Percentiles rank a stretch among this genome's conserved stretches.
These are phyloP conservation scores for Syrista parreyssii DNA, from an alignment of 2,888 invertebrate species.

Conservation along the genomic window DNA sequence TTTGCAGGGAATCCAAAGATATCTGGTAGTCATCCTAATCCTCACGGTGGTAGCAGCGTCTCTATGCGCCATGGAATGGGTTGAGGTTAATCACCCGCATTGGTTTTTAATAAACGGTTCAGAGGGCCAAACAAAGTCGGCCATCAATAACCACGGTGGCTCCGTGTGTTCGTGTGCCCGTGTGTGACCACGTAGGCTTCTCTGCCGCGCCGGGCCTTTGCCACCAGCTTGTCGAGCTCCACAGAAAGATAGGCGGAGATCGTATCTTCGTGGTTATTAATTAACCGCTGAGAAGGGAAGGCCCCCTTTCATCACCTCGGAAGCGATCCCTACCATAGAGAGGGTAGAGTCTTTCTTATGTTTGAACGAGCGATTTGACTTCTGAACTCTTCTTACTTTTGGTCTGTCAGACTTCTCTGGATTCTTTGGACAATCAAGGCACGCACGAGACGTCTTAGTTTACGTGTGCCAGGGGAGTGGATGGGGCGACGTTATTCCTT, in stretches of 20 bases:
- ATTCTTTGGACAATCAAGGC: not conserved
- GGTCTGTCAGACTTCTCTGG: not conserved
- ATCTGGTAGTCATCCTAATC: constrained; percentile 1
- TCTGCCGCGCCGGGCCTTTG: constrained; percentile 43
- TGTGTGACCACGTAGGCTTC: constrained; percentile 5
- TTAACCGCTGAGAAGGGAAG: constrained; percentile 63
- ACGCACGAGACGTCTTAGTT: not conserved
- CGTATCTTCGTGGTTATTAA: constrained; percentile 64
- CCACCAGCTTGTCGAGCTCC: constrained; percentile 52
- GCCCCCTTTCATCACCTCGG: constrained; percentile 63
- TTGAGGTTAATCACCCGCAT: constrained; percentile 56
- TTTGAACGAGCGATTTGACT: not conserved
- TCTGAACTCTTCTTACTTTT: not conserved
- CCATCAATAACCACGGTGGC: constrained; percentile 57
- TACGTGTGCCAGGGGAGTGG: not conserved
- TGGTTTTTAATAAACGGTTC: constrained; percentile 63
- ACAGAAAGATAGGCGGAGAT: constrained; percentile 63
- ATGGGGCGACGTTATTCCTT: not conserved
- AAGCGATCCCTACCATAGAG: constrained; percentile 48
- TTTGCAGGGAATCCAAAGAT: not conserved
- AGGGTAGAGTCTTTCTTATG: constrained; percentile 1
- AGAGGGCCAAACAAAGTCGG: constrained; percentile 59
- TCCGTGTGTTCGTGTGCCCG: constrained; percentile 5
- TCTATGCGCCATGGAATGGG: not conserved
- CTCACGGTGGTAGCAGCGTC: not conserved